Evolutionary conservation across 2,888 invertebrate species (phyloP).

Genomic region (Notodromas monacha): DNA sequence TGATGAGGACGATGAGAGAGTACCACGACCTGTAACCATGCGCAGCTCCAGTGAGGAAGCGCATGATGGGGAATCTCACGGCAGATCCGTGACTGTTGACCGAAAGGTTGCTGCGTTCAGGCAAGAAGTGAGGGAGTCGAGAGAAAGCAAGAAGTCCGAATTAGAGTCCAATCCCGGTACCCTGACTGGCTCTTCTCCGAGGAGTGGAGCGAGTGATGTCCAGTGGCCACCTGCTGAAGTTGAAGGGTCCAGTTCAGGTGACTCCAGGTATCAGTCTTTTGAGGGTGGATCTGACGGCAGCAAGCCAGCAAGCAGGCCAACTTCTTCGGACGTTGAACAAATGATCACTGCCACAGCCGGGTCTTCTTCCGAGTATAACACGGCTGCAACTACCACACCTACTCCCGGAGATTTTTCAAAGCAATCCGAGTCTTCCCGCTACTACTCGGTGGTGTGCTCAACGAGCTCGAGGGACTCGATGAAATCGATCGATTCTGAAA

Average conservation of each 20-base stretch:
- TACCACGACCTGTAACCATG: too few relatives aligned
- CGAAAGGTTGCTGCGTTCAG: background rate
- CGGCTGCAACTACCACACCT: slow-evolving; percentile 27
- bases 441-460: slow-evolving; percentile 52
- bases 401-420: too few relatives aligned
- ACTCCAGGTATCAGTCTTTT: slow-evolving; percentile 59
- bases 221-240: too few relatives aligned
- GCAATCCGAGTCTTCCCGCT: slow-evolving; percentile 37
- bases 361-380: slow-evolving; percentile 44
- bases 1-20: too few relatives aligned
- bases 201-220: too few relatives aligned
- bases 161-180: too few relatives aligned
- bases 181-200: background rate
- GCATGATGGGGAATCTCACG: background rate
- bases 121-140: background rate
- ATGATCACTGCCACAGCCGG: slow-evolving; percentile 19
- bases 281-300: slow-evolving; percentile 29
- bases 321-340: slow-evolving; percentile 59
- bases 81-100: background rate
- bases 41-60: background rate
- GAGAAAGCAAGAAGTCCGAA: background rate
- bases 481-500: slow-evolving; percentile 59
- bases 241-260: slow-evolving; percentile 58
- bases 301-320: slow-evolving; percentile 30
- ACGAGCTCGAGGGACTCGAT: slow-evolving; percentile 59